These are phyloP conservation scores for Ostrea edulis DNA, from an alignment of 1,140 invertebrate species.

Conservation along the genomic window DNA sequence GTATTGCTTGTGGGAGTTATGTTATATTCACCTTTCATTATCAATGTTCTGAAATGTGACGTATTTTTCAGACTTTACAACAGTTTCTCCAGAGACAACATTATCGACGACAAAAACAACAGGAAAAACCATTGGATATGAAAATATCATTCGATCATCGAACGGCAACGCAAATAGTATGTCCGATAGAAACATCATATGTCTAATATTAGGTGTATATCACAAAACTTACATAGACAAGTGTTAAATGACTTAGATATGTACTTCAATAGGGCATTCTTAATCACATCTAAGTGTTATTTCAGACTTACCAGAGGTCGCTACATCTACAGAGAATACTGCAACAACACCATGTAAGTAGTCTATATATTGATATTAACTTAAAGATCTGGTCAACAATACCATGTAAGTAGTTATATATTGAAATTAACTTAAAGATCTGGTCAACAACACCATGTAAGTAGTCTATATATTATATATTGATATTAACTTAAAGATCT, in stretches of 20 bases:
- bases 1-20: too few relatives aligned
- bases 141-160: not conserved
- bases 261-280: not conserved
- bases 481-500: too few relatives aligned
- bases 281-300: not conserved
- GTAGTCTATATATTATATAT: not conserved
- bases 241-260: not conserved
- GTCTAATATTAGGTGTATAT: not conserved
- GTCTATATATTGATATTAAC: too few relatives aligned
- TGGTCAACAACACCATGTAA: not conserved
- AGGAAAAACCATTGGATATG: not conserved
- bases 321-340: not conserved
- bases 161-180: not conserved
- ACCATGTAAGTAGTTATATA: too few relatives aligned
- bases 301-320: not conserved
- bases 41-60: too few relatives aligned
- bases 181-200: not conserved
- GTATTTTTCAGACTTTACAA: not conserved
- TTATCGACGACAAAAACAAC: not conserved
- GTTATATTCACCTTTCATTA: too few relatives aligned
- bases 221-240: not conserved
- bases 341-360: conserved; percentile 10
- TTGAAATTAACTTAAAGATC: too few relatives aligned
- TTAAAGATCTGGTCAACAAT: too few relatives aligned
- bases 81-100: not conserved